Percentiles rank a stretch among this genome's conserved stretches.
These are phyloP conservation scores for Enteromius trimaculatus DNA, from an alignment of 2,797 vertebrate genomes.

Conservation along the genomic window DNA sequence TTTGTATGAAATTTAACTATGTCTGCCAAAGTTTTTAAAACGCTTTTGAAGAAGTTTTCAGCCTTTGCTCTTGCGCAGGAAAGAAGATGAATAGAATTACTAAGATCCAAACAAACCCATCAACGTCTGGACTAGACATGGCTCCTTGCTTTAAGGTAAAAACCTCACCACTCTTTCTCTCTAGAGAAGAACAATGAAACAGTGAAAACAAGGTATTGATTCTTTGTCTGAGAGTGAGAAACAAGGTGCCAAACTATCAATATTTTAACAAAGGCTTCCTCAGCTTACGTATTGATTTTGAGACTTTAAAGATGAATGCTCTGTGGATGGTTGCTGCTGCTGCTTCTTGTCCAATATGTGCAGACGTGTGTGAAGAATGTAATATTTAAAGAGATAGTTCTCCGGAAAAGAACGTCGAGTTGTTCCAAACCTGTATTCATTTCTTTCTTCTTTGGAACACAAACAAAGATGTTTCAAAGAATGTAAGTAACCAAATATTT, in stretches of 20 bases:
- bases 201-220: conserved; percentile 10
- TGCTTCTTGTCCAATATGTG: not conserved
- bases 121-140: conserved; percentile 62
- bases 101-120: conserved; percentile 61
- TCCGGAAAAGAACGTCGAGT: not conserved
- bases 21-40: not conserved
- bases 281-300: conserved; percentile 11
- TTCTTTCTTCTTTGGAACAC: not conserved
- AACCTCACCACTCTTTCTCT: not conserved
- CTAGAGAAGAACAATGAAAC: not conserved
- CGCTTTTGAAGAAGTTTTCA: not conserved
- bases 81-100: conserved; percentile 67
- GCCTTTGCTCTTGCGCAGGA: not conserved
- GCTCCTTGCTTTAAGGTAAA: conserved; percentile 71
- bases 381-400: not conserved
- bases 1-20: not conserved
- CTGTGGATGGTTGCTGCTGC: not conserved
- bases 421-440: not conserved
- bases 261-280: conserved; percentile 18
- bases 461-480: not conserved
- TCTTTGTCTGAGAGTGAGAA: conserved; percentile 6
- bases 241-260: conserved; percentile 9
- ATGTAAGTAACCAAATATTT: not conserved
- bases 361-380: not conserved
- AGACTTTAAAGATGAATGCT: not conserved